Evolutionary conservation across 2,113 vertebrate species (phyloP), one percentile per base, ranked within the genome.

Genomic region (Manacus vitellinus): DNA sequence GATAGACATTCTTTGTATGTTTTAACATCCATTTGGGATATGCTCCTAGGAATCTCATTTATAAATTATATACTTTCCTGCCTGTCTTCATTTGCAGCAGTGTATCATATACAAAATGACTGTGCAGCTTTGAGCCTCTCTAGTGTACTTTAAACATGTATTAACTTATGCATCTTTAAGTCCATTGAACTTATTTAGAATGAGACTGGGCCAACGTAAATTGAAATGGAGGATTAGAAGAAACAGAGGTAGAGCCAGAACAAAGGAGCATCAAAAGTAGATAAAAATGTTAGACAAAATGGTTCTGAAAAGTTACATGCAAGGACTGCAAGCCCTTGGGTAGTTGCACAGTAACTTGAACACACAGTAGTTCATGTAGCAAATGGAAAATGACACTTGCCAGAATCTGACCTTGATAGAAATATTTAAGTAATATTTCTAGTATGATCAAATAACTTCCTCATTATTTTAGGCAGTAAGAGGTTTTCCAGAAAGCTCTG

Each of bases 381-480:
- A 93, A 93, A 96, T 73, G 77, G 66, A 92, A 94, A 93, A 93
- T 72, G 71, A 85, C 75, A 70, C 82, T 95, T 94, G 41, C 82
- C 79, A 91, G 77, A 91, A 74, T 87, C 33, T 91, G 73, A 91
- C 59, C 61, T 93, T 89, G 92, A 51, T 49, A 83, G 74, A 93
- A 93, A 65, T 66, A 78, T 88, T 82, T 95, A 18, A 94, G 44
- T 65, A 90, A 79, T 92, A 83, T 76, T 89, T 59, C n/a, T 65
- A 70, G 24, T 35, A 72, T 68, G 62, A 85, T 67, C 5, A 14
- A 93, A 89, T 8, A 75, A 55, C 41, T 55, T 95, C 46, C 43
- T 91, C 28, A 61, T 80, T 90, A 85, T 95, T 93, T 92, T 82
- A 68, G n/a, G 17, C 22, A 79, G 18, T 37, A 55, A 78, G 41